Base-by-base conservation (phyloP, 2,113 vertebrate genomes). In the Guaruba guarouba region DNA sequence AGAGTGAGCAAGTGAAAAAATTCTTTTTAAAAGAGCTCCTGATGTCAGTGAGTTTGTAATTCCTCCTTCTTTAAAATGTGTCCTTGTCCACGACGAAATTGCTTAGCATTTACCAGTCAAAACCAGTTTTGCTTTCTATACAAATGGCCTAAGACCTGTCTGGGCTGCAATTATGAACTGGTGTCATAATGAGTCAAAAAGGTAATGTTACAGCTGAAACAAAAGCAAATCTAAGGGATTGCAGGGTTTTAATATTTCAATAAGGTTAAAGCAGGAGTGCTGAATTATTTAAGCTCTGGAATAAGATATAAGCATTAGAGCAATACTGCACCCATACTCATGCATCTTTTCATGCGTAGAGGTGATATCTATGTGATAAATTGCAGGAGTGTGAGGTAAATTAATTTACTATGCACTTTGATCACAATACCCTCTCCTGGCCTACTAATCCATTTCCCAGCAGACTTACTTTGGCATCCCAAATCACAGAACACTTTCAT, bases 401-500 rank as follows among this genome's bases (percentile, higher is more conserved):
- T 96, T 93, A 95, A 96, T 97, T 91, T 96, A 91, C 43, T 62
- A 80, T 94, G 91, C 93, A 93, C 91, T 96, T 94, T 93, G 95
- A 95, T 96, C 95, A 94, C 95, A 90, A 92, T 89, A 89, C 46
- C 49, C 63, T 87, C 86, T 94, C 74, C 86, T 91, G 75, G 77
- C 83, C 92, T 95, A 63, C 88, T 89, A 96, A 92, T 93, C 88
- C 77, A 74, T 92, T 95, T 96, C 93, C 91, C 92, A 82, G 81
- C 25, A 93, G 94, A 87, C 67, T 59, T 80, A 44, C 49, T 67
- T 29, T 73, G 87, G 66, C 69, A 84, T 80, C 83, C 83, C 92
- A 95, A 88, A 90, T 63, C 88, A 91, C 27, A 2, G 35, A 89
- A 82, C 86, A 35, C 49, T 89, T 85, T 73, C 93, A 80, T 3